Conservation (phyloP, 2,888 invertebrate species). For the Pecten maximus region DNA sequence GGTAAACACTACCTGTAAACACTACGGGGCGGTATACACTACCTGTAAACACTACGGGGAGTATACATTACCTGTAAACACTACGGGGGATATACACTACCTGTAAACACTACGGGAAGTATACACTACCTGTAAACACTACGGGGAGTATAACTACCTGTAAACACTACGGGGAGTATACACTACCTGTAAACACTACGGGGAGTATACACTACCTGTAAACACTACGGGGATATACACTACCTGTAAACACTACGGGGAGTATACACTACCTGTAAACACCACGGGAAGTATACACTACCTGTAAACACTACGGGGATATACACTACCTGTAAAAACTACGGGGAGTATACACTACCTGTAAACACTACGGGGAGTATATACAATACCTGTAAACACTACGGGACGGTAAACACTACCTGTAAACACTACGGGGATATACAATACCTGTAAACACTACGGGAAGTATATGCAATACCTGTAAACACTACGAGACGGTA, state of each 20-base stretch:
- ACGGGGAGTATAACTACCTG: conserved; percentile 15
- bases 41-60: no score
- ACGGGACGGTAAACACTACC: no score
- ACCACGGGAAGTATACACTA: no score
- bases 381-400: neutral
- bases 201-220: neutral
- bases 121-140: neutral
- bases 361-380: neutral
- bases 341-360: no score
- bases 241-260: neutral
- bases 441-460: neutral
- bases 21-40: neutral
- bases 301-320: neutral
- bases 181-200: neutral
- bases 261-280: neutral
- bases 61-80: no score
- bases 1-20: no score
- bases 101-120: no score
- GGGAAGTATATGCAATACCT: no score
- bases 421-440: neutral
- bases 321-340: neutral
- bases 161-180: no score
- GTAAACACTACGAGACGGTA: neutral
- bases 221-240: no score
- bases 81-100: conserved; percentile 1